Evolutionary conservation across 1,140 invertebrate genomes (phyloP), one percentile per base, ranked within the genome.

Genomic region (Piezodorus guildinii): DNA sequence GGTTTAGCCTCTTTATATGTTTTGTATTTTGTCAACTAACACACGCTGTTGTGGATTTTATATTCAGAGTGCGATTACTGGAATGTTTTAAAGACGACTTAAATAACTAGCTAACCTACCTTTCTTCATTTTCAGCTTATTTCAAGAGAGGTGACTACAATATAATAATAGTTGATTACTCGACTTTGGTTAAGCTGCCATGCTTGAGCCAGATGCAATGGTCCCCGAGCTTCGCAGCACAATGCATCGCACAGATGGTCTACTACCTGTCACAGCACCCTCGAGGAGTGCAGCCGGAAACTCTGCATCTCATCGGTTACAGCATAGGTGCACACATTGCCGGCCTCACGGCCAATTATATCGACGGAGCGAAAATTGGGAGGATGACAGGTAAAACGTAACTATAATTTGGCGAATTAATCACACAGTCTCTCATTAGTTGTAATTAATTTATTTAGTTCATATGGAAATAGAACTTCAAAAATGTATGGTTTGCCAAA

Each of bases 131-230:
- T 75, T 65, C 72, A 74, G 88, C 87, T 0, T 91, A 88, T 72
- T 91, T 90, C 73, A 77, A 80, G 30, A 77, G 82, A 64, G 87
- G 88, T 60, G 79, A 90, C 70, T 91, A 90, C 72, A 91, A 91
- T 71, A 85, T 91, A 59, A 87, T 91, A 68, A 88, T 91, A 56
- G 87, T 90, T n/a, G 87, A 91, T 76, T 90, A 90, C 72, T 83
- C 83, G 49, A 78, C 81, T 12, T 77, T 90, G n/a, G 88, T 89
- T 2, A 83, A 84, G 70, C 86, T 90, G 71, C 88, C 88, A 1
- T 91, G 88, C 72, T 77, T 91, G 2, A 84, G 85, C 69, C 83
- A 83, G 75, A 85, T 91, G 78, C 85, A 87, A 68, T 91, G 88
- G 88, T 83, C 85, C 10, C 88, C 88, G 15, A 79, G 88, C 49